Evolutionary conservation across 1,140 invertebrate species (phyloP), one percentile per base, ranked within the genome.

Genomic region (Cyclina sinensis): DNA sequence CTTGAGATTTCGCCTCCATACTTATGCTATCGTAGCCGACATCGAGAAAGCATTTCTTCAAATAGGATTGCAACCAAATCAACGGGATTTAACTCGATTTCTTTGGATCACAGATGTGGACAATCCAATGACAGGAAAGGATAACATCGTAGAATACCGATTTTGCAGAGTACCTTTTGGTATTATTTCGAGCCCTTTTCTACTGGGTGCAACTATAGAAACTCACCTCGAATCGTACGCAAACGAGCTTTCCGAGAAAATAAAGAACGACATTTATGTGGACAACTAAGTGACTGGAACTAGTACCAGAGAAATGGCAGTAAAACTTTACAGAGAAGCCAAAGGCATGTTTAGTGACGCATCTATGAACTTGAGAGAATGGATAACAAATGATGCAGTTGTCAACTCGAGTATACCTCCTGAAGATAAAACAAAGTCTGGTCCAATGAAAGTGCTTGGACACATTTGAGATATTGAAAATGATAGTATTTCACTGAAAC

Each of bases 161-260:
- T 84, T 84, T 65, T 70, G 65, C 30, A 11, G 65, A 32, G 37
- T 84, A 12, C 81, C 81, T 7, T 84, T 84, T 37, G 81, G 81
- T 32, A n/a, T 73, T 11, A 73, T 84, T 2, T 70, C 81, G 3
- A 35, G 35, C 30, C 81, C 65, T 11, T 84, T 84, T 46, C 30
- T 84, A 9, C 65, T 84, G 9, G 65, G 32, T 21, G 81, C 81
- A 37, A 84, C 81, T 3, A 51, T 84, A 70, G 46, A 84, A 46
- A 12, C 2, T 32, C 81, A 84, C 37, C 43, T 84, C 12, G 65
- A 70, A 4, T 30, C n/a, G 1, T 84, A 48, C 32, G 39, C n/a
- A 70, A 43, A 62, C 9, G n/a, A 84, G 3, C 0, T 84, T 3
- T 14, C 81, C 1, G 32, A 65, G 2, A 68, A 70, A 35, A 9